Conservation (phyloP, 2,113 vertebrate species). For the Ptyas mucosa region DNA sequence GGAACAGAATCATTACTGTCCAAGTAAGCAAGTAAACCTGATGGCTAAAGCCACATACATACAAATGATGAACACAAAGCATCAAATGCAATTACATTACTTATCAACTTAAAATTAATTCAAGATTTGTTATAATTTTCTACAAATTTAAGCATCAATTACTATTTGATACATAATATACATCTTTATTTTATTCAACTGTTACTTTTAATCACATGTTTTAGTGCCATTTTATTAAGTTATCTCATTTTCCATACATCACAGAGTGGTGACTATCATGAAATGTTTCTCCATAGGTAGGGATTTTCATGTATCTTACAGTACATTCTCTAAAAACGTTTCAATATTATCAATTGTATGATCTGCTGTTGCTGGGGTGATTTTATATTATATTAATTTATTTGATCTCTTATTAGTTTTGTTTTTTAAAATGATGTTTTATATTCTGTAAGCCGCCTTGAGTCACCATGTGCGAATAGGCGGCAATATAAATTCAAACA, state of each 20-base stretch:
- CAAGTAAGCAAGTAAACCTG: constrained; percentile 89
- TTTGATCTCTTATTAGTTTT: no score
- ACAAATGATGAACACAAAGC: background rate
- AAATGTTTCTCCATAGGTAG: background rate
- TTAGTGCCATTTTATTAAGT: background rate
- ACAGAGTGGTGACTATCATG: background rate
- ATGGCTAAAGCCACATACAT: constrained; percentile 72
- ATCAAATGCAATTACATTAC: background rate
- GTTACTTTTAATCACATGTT: background rate
- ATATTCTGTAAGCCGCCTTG: no score
- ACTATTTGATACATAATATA: background rate
- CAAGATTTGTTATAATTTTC: background rate
- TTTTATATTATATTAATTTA: no score
- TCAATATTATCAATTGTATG: background rate
- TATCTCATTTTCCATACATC: background rate
- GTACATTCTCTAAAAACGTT: background rate
- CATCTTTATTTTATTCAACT: background rate
- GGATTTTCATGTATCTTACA: background rate
- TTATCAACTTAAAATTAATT: background rate
- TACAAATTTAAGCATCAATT: background rate
- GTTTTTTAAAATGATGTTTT: no score
- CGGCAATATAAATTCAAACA: no score
- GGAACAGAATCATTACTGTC: constrained; percentile 91
- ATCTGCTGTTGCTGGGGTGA: no score
- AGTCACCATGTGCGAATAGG: no score